Percentiles rank a stretch among this genome's conserved stretches.
phyloP scores from a whole-genome alignment of 2,888 invertebrate genomes.

The Drosophila nigricruria region DNA sequence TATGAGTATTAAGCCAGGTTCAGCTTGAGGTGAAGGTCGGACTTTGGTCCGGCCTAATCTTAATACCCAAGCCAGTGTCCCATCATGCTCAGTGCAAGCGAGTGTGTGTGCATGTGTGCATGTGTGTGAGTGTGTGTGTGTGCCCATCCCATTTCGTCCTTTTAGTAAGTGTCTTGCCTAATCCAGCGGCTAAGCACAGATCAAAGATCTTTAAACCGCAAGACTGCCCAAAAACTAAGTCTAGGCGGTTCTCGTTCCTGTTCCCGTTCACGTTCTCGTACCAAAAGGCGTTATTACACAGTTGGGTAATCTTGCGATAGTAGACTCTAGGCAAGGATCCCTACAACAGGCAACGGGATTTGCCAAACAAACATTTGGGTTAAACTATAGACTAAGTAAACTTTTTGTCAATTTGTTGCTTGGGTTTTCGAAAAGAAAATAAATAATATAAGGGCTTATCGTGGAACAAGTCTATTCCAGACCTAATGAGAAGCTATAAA shows the following conservation, averaged over 20 bases:
- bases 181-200: conserved; percentile 77
- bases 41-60: conserved; percentile 52
- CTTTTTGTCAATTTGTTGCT: not conserved
- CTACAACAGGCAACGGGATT: conserved; percentile 1
- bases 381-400: not conserved
- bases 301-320: conserved; percentile 51
- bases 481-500: not conserved
- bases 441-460: not conserved
- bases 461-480: not conserved
- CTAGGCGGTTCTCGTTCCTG: conserved; percentile 27
- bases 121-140: conserved; percentile 33
- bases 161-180: conserved; percentile 68
- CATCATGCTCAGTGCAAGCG: conserved; percentile 24
- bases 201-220: conserved; percentile 78
- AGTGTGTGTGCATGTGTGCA: conserved; percentile 23
- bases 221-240: conserved; percentile 34
- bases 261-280: not conserved
- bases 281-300: conserved; percentile 30
- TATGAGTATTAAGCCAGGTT: conserved; percentile 70
- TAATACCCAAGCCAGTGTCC: conserved; percentile 53
- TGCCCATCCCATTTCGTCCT: conserved; percentile 36
- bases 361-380: not conserved
- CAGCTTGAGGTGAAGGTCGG: conserved; percentile 44
- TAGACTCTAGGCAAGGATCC: not conserved
- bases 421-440: not conserved